These are phyloP conservation scores for Crotophaga sulcirostris DNA, from an alignment of 2,113 vertebrate species.

Conservation along the genomic window DNA sequence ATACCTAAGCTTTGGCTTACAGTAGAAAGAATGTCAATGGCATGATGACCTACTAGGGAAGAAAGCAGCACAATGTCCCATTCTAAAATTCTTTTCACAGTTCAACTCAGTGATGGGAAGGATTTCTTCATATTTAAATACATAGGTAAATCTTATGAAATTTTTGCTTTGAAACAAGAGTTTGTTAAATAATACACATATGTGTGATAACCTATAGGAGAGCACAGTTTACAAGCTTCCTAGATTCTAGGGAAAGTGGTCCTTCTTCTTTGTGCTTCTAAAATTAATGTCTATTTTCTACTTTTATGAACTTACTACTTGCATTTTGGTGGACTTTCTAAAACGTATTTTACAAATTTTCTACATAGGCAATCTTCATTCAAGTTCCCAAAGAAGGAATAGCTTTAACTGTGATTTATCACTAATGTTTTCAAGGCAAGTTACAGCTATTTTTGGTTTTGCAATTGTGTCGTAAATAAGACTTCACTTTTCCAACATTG, in stretches of 20 bases:
- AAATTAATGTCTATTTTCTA: background rate
- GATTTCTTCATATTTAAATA: background rate
- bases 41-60: too few species aligned
- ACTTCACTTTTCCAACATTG: background rate
- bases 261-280: background rate
- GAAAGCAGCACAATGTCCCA: background rate
- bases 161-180: background rate
- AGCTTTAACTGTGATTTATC: background rate
- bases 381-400: background rate
- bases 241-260: background rate
- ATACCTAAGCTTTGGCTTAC: background rate
- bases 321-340: background rate
- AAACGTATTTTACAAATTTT: background rate
- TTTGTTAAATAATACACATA: background rate
- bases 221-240: background rate
- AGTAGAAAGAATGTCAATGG: too few species aligned
- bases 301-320: background rate
- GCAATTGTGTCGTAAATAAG: background rate
- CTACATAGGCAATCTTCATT: background rate
- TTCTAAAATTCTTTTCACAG: background rate
- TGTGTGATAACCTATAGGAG: background rate
- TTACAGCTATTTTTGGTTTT: background rate
- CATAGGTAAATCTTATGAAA: background rate
- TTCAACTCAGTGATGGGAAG: background rate
- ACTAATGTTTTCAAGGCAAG: background rate